Evolutionary conservation across 2,888 invertebrate species (phyloP).

Genomic region (Agonopterix arenella): DNA sequence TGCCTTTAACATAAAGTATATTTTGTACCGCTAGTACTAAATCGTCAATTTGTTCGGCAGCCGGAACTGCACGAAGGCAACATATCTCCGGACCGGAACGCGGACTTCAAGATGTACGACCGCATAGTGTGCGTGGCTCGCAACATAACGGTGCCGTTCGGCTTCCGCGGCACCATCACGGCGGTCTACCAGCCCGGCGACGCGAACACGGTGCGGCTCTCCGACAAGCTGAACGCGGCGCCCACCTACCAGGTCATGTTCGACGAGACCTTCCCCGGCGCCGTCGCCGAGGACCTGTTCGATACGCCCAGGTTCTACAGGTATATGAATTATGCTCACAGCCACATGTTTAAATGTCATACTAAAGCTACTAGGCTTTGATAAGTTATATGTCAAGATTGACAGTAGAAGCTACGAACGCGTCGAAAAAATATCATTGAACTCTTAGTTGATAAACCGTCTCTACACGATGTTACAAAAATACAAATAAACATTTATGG

Average conservation of each 20-base stretch:
- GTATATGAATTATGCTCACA: conserved; percentile 21
- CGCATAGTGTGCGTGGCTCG: conserved; percentile 88
- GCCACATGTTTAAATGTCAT: too few relatives aligned
- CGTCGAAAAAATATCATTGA: too few relatives aligned
- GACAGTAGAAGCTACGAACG: too few relatives aligned
- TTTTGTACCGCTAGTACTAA: too few relatives aligned
- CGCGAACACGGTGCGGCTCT: conserved; percentile 63
- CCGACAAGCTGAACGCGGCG: conserved; percentile 72
- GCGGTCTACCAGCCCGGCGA: conserved; percentile 67
- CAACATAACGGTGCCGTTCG: conserved; percentile 87
- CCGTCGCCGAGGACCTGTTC: conserved; percentile 27
- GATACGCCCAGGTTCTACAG: conserved; percentile 45
- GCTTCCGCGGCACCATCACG: conserved; percentile 90
- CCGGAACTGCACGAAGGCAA: conserved; percentile 72
- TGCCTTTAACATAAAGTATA: too few relatives aligned
- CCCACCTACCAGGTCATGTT: conserved; percentile 87
- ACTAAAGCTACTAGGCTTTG: too few relatives aligned
- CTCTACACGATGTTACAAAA: too few relatives aligned
- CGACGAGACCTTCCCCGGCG: conserved; percentile 85
- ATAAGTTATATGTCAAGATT: too few relatives aligned
- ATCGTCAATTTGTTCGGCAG: conserved; percentile 21
- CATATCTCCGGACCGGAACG: conserved; percentile 81
- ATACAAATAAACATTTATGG: too few relatives aligned
- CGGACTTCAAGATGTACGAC: conserved; percentile 85
- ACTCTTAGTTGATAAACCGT: too few relatives aligned